These are phyloP conservation scores for Icerya purchasi DNA, from an alignment of 2,888 invertebrate species.

Conservation along the genomic window DNA sequence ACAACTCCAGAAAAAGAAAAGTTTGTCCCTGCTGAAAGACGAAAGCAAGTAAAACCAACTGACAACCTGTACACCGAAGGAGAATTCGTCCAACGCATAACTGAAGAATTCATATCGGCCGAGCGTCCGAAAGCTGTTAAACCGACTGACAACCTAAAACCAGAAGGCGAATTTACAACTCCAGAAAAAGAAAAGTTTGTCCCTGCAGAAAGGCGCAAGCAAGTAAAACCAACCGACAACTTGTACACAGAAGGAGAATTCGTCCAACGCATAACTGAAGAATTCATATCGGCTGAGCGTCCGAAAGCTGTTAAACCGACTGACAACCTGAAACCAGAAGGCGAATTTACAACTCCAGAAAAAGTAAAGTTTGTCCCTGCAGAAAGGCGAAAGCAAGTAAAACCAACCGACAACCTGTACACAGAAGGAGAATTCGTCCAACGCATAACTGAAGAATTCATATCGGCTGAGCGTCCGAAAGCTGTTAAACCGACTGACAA, in stretches of 20 bases:
- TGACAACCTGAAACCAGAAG: constrained; percentile 31
- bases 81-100: constrained; percentile 31
- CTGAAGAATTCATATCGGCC: constrained; percentile 26
- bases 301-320: constrained; percentile 32
- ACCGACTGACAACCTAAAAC: constrained; percentile 29
- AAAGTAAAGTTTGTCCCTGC: constrained; percentile 28
- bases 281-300: constrained; percentile 29
- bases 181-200: constrained; percentile 25
- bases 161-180: constrained; percentile 29
- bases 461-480: constrained; percentile 22
- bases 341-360: constrained; percentile 23
- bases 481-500: constrained; percentile 31
- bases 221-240: constrained; percentile 32
- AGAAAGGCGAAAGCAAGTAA: constrained; percentile 27
- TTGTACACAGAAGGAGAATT: constrained; percentile 29
- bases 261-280: constrained; percentile 26
- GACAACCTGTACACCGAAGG: constrained; percentile 35
- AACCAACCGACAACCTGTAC: constrained; percentile 25
- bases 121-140: constrained; percentile 28
- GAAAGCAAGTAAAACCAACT: constrained; percentile 20
- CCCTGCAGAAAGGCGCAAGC: constrained; percentile 22
- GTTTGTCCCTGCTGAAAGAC: constrained; percentile 28
- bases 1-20: constrained; percentile 22
- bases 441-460: constrained; percentile 22
- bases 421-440: constrained; percentile 24